phyloP scores from a whole-genome alignment of 1,140 invertebrate species.

The Octopus bimaculoides region DNA sequence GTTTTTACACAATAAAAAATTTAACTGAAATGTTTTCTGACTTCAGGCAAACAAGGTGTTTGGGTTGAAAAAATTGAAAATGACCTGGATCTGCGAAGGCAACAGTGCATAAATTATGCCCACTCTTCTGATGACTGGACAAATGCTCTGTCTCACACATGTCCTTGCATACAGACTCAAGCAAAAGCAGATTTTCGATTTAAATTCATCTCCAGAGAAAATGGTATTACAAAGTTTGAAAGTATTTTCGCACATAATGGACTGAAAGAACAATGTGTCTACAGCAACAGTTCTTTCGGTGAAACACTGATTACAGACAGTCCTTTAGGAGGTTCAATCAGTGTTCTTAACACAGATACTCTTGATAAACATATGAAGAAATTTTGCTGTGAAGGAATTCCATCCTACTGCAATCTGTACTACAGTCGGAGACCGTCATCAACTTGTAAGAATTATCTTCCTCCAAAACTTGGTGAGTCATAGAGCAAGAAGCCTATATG shows the following conservation, averaged over 20 bases:
- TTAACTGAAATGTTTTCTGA: too few relatives aligned
- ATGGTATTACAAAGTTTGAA: neutral
- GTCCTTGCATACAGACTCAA: neutral
- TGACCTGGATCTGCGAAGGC: neutral
- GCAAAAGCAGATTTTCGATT: conserved; percentile 1
- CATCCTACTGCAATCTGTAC: conserved; percentile 2
- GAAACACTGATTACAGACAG: neutral
- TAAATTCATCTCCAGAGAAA: neutral
- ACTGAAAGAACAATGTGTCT: conserved; percentile 7
- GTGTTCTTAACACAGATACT: neutral
- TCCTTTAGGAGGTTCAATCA: neutral
- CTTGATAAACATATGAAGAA: conserved; percentile 2
- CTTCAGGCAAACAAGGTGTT: neutral
- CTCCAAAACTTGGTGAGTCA: neutral
- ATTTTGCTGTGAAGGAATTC: conserved; percentile 5
- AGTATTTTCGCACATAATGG: neutral
- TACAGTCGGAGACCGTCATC: neutral
- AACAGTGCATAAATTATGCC: neutral
- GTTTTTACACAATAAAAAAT: too few relatives aligned
- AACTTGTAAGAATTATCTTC: neutral
- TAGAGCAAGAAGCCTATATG: neutral
- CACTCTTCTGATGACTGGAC: neutral
- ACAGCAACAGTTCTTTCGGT: neutral
- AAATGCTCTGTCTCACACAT: neutral
- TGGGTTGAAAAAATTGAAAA: conserved; percentile 9